Base-by-base conservation (phyloP, 1,140 invertebrate species). In the Latrodectus geometricus region DNA sequence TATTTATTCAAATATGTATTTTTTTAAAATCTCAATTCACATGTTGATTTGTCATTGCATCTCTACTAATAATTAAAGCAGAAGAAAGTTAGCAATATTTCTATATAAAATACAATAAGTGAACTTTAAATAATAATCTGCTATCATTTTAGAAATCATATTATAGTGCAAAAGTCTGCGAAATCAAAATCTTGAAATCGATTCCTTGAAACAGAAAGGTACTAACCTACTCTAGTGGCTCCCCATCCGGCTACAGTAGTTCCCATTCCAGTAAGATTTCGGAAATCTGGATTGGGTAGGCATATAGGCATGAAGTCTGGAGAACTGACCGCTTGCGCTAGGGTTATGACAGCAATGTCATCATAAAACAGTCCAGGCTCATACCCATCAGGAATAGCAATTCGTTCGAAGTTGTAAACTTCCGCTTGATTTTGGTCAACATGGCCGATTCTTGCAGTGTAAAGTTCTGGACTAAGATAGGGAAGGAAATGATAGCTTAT, bases 161-260 rank as follows among this genome's bases (percentile, higher is more conserved):
- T 35, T 35, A 3, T 5, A 35, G 35, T 3, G 35, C 35, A 35
- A n/a, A n/a, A n/a, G n/a, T n/a, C n/a, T n/a, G n/a, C n/a, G n/a
- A n/a, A n/a, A n/a, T n/a, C n/a, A n/a, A 35, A 35, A 35, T 35
- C 5, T 35, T 35, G 35, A 35, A 35, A 35, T 35, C 35, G 1
- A 35, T 35, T 35, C 2, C 1, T 35, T 35, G 1, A 35, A 35
- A 35, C 1, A 35, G 35, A 35, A 35, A 14, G 56, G 8, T 15
- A 50, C 49, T 78, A 49, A 86, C 83, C 66, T 70, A 17, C 0
- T 72, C 66, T 49, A n/a, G 52, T 75, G 9, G 75, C 49, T 54
- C 83, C 83, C 83, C 83, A 86, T 4, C 83, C 83, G 48, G 66
- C 83, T 14, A 77, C 74, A 54, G 83, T 86, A 11, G 66, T 70